Conservation (phyloP, 2,888 invertebrate species). For the Cephus sareptanus region DNA sequence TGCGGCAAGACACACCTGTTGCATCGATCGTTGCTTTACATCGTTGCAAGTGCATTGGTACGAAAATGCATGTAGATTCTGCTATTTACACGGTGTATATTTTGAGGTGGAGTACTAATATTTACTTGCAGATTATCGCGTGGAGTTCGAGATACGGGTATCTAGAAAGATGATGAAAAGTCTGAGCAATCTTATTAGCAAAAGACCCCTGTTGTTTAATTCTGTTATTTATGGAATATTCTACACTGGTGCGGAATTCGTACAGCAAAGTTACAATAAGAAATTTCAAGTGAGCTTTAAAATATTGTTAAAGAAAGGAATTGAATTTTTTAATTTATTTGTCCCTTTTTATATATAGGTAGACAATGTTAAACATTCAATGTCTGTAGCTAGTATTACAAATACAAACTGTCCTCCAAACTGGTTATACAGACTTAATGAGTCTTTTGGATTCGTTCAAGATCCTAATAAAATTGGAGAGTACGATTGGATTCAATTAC, state of each 20-base stretch:
- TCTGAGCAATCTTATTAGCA: conserved; percentile 32
- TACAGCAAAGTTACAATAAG: conserved; percentile 80
- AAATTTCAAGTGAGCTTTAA: conserved; percentile 72
- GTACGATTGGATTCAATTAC: conserved; percentile 54
- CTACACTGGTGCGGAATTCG: conserved; percentile 82
- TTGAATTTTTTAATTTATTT: not conserved
- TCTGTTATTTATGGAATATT: conserved; percentile 79
- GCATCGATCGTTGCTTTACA: not conserved
- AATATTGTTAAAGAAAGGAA: not conserved
- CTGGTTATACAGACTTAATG: conserved; percentile 30
- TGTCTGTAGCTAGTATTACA: conserved; percentile 8
- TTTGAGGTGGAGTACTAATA: not conserved
- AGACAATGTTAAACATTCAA: not conserved
- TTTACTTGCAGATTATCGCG: not conserved
- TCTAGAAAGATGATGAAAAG: conserved; percentile 28
- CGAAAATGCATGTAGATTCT: not conserved
- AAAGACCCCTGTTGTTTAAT: conserved; percentile 61
- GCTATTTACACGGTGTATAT: not conserved
- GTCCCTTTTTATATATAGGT: not conserved
- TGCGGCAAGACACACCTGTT: not conserved
- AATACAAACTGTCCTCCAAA: conserved; percentile 2
- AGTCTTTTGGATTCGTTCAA: conserved; percentile 33
- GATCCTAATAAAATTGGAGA: conserved; percentile 22
- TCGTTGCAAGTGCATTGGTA: not conserved
- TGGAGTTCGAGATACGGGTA: conserved; percentile 30